Conservation (phyloP, 64 coral and sea anemone genomes). For the Actinia equina region DNA sequence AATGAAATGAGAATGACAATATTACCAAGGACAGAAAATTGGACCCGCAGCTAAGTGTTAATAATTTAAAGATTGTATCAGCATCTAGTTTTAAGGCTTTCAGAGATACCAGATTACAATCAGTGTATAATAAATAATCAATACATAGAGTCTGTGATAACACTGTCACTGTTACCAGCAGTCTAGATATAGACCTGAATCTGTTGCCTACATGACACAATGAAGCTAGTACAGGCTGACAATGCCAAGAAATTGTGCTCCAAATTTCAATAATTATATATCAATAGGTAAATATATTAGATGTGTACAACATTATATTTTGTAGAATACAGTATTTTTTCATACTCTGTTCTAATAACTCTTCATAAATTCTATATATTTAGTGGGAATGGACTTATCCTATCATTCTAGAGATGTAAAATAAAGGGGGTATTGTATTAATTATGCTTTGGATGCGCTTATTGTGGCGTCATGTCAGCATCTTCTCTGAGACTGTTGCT, state of each 20-base stretch:
- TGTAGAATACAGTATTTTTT: constrained; percentile 93
- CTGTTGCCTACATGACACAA: neutral
- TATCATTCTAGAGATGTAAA: neutral
- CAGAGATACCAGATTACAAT: neutral
- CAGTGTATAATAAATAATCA: neutral
- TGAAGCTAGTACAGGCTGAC: neutral
- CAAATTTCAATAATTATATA: constrained; percentile 17
- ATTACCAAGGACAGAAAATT: neutral
- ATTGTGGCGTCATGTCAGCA: neutral
- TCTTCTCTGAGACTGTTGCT: too few relatives aligned
- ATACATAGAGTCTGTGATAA: neutral
- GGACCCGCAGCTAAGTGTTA: constrained; percentile 1
- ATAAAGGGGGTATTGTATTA: neutral
- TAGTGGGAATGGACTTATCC: neutral
- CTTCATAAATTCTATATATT: neutral
- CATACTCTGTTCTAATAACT: constrained; percentile 44
- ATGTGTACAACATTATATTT: constrained; percentile 85
- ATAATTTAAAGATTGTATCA: constrained; percentile 9
- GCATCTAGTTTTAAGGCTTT: constrained; percentile 6
- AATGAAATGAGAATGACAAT: neutral
- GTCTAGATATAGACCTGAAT: neutral
- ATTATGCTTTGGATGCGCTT: neutral
- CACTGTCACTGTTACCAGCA: neutral
- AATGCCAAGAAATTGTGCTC: constrained; percentile 9
- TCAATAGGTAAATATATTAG: constrained; percentile 54